Base-by-base conservation (phyloP, 2,888 invertebrate genomes). In the Chironomus tentans region DNA sequence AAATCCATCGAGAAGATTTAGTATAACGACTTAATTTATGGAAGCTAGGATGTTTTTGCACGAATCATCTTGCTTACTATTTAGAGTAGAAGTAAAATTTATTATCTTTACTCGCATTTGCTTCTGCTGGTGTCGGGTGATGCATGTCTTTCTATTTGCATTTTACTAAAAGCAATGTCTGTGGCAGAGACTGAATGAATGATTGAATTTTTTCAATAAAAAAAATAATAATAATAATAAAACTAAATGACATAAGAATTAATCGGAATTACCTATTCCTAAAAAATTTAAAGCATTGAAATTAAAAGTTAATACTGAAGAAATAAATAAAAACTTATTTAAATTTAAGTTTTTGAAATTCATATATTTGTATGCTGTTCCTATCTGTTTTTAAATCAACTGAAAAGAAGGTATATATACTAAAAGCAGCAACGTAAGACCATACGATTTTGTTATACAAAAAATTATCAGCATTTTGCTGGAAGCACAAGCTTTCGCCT, bases 101-200 rank as follows among this genome's bases (percentile, higher is more conserved):
- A 70, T 70, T 56, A 70, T 56, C 70, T 70, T 24, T 6, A 56
- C n/a, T 56, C 15, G n/a, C 2, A 15, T 56, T 18, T 56, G n/a
- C 7, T 50, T n/a, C 50, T 50, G 50, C 15, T 56, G 56, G n/a
- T 56, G 56, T 56, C 24, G 18, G 70, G 48, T 70, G 70, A 70
- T 70, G 70, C 70, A 70, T 70, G 70, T 70, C 70, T 56, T 70
- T 70, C 56, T 50, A 70, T 70, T 70, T 70, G 70, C 70, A 70
- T 70, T 70, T 70, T 70, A 47, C 46, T 48, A 70, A 70, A 21
- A 22, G 50, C 18, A 56, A 50, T 15, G 47, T 62, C 18, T 12
- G 21, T 21, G 46, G 50, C 15, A 69, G n/a, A 15, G n/a, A 46
- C 7, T 68, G 68, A 47, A 70, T 47, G 70, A 47, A 48, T 47